A percentile compares a stretch with the other conserved stretches of the same genome.
Conservation (phyloP, 2,888 invertebrate genomes). For the Callinectes sapidus region DNA sequence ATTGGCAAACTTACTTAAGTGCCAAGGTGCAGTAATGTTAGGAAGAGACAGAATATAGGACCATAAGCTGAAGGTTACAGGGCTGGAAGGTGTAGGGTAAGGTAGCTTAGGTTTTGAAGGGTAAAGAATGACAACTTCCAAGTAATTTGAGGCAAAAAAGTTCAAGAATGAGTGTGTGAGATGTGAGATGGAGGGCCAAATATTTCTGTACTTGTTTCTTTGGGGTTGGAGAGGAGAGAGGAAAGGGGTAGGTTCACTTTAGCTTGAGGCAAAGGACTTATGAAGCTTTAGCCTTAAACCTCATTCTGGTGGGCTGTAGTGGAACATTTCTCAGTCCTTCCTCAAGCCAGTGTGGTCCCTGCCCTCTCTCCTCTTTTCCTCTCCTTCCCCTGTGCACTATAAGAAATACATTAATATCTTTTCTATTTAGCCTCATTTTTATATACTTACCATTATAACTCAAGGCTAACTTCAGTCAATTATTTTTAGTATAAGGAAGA, state of each 20-base stretch:
- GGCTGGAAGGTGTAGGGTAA: not conserved
- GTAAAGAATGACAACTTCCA: not conserved
- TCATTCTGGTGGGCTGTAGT: not conserved
- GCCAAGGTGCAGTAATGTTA: not conserved
- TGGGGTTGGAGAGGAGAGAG: not conserved
- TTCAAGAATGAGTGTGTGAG: not conserved
- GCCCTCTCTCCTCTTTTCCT: not conserved
- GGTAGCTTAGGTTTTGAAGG: not conserved
- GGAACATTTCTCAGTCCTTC: not conserved
- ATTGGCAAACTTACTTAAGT: not conserved
- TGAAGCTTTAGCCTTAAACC: constrained; percentile 5
- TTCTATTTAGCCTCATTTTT: not conserved
- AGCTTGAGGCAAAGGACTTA: not conserved
- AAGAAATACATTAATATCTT: not conserved
- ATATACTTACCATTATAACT: not conserved
- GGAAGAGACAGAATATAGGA: not conserved
- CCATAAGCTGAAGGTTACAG: not conserved
- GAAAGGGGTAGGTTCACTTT: not conserved
- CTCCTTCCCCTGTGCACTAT: not conserved
- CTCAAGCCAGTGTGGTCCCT: not conserved
- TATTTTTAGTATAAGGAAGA: too few species aligned
- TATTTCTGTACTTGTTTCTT: not conserved
- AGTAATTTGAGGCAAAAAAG: not conserved
- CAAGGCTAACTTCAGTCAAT: too few species aligned
- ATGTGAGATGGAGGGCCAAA: not conserved